Conservation (phyloP, 2,113 vertebrate genomes). For the Baryphthengus martii region DNA sequence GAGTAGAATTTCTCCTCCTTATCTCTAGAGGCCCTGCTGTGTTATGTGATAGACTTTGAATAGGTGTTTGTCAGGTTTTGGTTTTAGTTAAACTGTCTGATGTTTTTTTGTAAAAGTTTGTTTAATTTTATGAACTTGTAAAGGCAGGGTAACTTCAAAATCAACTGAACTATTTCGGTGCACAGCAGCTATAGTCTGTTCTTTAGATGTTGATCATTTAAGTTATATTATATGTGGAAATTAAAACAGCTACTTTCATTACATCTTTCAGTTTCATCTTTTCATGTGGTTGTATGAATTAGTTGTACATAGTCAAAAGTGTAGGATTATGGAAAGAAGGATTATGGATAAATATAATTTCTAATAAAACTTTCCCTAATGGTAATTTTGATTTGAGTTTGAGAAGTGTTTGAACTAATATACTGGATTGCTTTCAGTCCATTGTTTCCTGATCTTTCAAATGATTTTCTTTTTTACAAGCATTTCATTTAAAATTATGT, state of each 20-base stretch:
- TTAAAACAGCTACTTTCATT: not conserved
- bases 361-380: not conserved
- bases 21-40: accelerated
- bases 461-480: not conserved
- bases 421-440: not conserved
- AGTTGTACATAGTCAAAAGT: not conserved
- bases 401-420: not conserved
- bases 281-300: not conserved
- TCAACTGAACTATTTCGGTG: not conserved
- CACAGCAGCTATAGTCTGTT: not conserved
- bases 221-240: not conserved
- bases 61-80: not conserved
- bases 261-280: not conserved
- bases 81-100: not conserved
- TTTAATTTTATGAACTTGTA: not conserved
- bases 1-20: not conserved
- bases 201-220: not conserved
- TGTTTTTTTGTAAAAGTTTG: not conserved
- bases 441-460: not conserved
- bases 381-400: not conserved
- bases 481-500: not conserved
- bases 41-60: not conserved
- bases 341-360: not conserved
- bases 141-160: not conserved
- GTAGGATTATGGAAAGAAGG: not conserved